Evolutionary conservation across 1,140 invertebrate genomes (phyloP), one percentile per base, ranked within the genome.

Genomic region (Melitaea cinxia): DNA sequence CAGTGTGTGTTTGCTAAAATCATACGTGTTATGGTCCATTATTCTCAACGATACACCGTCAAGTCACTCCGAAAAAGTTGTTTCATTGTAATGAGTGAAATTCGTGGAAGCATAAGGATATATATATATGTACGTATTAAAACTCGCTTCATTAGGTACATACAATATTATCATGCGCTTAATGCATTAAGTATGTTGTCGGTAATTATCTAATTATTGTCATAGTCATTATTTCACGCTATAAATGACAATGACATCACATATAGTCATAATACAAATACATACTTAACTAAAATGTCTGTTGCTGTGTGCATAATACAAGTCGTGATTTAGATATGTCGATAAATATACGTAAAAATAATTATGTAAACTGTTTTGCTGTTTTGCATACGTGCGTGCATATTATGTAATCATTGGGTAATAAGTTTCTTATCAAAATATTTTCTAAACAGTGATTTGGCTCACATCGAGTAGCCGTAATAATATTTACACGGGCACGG

Each of bases 71-170:
- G 17, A 42, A 9, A 19, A 9, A 4, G 1, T 42, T 42, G 17
- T 9, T 0, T 6, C 7, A 2, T 17, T 17, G 14, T 42, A 42
- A 42, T 1, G 37, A 17, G 37, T 17, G 4, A 19, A 42, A 42
- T 42, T 17, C 4, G 1, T 14, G 0, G 2, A 17, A 42, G 1
- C 15, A n/a, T 57, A 47, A 10, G 17, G 42, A 47, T 23, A 47
- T 47, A 47, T 47, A n/a, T n/a, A n/a, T 21, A 47, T 21, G 42
- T 47, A 47, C 42, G 19, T n/a, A n/a, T n/a, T n/a, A n/a, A n/a
- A 47, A 47, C 19, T 19, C 42, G 23, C 21, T 23, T 23, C 42
- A 47, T 4, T 4, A 33, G 21, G 63, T 52, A 19, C 24, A 35
- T n/a, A n/a, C n/a, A n/a, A n/a, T n/a, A n/a, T n/a, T n/a, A n/a